These are phyloP conservation scores for Galago senegalensis DNA, from an alignment of 2,797 vertebrate genomes.

Conservation along the genomic window DNA sequence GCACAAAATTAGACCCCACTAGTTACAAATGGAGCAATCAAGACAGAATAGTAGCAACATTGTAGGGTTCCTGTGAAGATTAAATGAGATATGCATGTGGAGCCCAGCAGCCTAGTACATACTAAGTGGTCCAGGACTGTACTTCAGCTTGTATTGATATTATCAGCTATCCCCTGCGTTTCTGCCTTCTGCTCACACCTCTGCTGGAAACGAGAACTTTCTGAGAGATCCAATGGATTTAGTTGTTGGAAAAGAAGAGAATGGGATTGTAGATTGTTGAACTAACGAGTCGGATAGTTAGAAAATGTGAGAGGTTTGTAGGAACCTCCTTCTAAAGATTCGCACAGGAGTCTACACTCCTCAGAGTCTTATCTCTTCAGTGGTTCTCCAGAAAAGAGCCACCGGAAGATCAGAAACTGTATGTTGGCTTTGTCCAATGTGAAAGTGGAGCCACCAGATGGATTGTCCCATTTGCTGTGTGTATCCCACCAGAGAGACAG, in stretches of 20 bases:
- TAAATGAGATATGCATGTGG: background rate
- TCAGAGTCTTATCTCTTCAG: background rate
- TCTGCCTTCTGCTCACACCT: background rate
- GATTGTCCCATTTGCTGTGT: background rate
- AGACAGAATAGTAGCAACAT: background rate
- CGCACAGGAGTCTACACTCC: background rate
- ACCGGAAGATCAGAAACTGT: background rate
- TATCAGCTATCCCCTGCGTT: background rate
- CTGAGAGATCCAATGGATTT: background rate
- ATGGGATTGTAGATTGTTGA: background rate
- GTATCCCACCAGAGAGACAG: background rate
- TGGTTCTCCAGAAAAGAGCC: background rate
- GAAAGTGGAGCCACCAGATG: background rate
- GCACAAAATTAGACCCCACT: background rate
- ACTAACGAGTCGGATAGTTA: slow-evolving; percentile 1
- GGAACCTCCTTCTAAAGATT: background rate
- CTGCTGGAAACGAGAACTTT: background rate
- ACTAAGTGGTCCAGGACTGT: background rate
- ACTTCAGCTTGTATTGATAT: background rate
- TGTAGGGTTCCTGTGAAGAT: background rate
- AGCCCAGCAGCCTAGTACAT: background rate
- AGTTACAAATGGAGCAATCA: slow-evolving; percentile 12
- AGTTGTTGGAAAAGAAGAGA: background rate
- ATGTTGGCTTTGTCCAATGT: background rate
- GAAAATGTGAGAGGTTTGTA: background rate